Evolutionary conservation across 2,888 invertebrate genomes (phyloP).

Genomic region (Phengaris arion): DNA sequence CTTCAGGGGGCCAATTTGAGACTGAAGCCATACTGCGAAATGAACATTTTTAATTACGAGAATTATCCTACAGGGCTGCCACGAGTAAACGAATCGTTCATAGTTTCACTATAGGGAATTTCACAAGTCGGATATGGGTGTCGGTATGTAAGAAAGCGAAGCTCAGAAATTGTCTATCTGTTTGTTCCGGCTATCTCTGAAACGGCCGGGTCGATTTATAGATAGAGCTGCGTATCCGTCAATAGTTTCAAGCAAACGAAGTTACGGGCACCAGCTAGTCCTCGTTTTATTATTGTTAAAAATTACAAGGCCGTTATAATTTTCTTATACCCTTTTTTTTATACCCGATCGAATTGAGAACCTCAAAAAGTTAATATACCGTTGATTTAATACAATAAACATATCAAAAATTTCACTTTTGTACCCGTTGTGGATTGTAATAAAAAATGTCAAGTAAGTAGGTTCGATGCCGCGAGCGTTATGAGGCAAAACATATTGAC

Average conservation of each 20-base stretch:
- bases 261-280: no score
- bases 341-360: no score
- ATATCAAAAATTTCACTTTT: conserved; percentile 26
- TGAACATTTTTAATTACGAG: no score
- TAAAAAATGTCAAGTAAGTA: conserved; percentile 22
- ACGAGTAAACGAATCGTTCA: neutral
- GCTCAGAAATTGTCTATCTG: conserved; percentile 27
- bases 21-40: no score
- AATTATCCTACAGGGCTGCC: neutral
- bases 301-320: neutral
- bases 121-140: conserved; percentile 30
- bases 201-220: no score
- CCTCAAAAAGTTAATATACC: no score
- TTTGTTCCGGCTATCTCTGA: no score
- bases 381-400: conserved; percentile 11
- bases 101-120: conserved; percentile 21
- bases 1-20: no score
- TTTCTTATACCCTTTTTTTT: no score
- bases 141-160: conserved; percentile 36
- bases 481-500: conserved; percentile 27
- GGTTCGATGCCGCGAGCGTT: conserved; percentile 14
- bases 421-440: conserved; percentile 21
- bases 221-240: no score
- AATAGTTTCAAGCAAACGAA: no score
- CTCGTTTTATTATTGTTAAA: neutral